Conservation (phyloP, 2,113 vertebrate species). For the Malurus elegans region DNA sequence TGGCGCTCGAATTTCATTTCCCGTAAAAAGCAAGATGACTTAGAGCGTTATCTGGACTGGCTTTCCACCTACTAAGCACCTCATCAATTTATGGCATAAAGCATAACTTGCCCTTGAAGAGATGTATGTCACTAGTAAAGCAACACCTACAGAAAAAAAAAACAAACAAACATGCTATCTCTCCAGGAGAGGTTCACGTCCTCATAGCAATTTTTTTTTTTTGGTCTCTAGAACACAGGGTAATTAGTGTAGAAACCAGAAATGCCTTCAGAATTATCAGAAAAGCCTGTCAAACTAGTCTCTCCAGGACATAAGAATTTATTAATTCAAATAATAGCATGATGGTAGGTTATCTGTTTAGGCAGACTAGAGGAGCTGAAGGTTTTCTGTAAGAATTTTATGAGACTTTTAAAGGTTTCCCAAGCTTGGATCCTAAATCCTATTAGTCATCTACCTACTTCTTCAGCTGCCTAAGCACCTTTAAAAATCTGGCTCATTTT, state of each 20-base stretch:
- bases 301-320: background rate
- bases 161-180: background rate
- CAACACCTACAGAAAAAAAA: background rate
- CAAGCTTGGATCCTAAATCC: background rate
- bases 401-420: background rate
- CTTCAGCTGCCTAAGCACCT: slow-evolving; percentile 17
- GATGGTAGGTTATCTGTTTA: background rate
- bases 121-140: background rate
- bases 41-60: background rate
- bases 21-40: rapidly evolving
- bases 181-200: background rate
- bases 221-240: background rate
- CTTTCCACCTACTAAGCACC: background rate
- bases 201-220: too few relatives aligned
- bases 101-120: background rate
- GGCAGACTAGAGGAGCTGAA: background rate
- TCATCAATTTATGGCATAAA: background rate
- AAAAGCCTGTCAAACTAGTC: background rate
- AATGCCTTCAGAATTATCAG: background rate
- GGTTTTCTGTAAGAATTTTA: background rate
- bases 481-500: background rate
- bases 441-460: background rate
- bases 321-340: background rate
- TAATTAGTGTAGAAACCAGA: background rate
- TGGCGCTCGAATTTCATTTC: background rate